Conservation (phyloP, 2,888 invertebrate genomes). For the Drosophila anomalata region DNA sequence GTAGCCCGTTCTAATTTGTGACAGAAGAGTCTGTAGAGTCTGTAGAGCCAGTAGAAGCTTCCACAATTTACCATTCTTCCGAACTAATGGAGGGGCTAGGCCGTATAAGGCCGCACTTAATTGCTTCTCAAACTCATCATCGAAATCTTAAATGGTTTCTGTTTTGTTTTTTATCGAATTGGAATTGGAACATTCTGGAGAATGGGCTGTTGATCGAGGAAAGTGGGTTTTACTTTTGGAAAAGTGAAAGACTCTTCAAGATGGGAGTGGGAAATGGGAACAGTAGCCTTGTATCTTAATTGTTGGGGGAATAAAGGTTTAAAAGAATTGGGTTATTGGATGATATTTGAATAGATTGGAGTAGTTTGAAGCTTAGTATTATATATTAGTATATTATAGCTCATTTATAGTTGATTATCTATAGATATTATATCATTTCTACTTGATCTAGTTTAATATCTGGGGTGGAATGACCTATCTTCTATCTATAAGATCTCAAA, state of each 20-base stretch:
- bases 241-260: constrained; percentile 30
- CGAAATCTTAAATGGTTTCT: constrained; percentile 24
- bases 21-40: constrained; percentile 38
- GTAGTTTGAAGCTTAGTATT: too few relatives aligned
- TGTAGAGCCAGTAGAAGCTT: constrained; percentile 34
- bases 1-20: constrained; percentile 65
- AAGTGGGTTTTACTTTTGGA: neutral
- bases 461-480: too few relatives aligned
- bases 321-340: neutral
- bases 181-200: constrained; percentile 31
- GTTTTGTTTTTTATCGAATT: constrained; percentile 30
- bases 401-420: too few relatives aligned
- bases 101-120: constrained; percentile 22
- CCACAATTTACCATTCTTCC: constrained; percentile 10
- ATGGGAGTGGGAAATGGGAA: constrained; percentile 4
- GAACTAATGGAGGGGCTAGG: constrained; percentile 12
- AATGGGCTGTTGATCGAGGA: neutral
- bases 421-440: too few relatives aligned
- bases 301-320: neutral
- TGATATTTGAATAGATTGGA: too few relatives aligned
- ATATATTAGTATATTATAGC: too few relatives aligned
- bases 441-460: too few relatives aligned
- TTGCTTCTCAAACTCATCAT: neutral
- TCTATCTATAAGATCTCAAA: too few relatives aligned
- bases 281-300: neutral